Conservation (phyloP, 2,888 invertebrate species). For the Brachypalpus laphriformis region DNA sequence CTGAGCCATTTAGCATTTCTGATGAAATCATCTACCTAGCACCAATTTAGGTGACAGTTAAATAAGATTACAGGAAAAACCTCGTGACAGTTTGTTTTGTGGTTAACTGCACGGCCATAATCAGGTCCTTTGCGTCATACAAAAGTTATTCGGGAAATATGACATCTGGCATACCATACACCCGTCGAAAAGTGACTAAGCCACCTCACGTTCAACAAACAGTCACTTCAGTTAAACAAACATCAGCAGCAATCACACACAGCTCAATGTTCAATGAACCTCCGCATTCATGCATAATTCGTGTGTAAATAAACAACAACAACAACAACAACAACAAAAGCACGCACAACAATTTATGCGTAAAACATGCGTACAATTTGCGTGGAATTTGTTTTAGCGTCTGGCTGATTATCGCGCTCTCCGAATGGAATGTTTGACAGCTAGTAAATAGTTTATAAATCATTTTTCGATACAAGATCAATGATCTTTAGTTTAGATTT, state of each 20-base stretch:
- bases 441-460: neutral
- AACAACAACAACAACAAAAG: neutral
- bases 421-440: neutral
- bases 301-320: constrained; percentile 48
- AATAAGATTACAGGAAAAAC: neutral
- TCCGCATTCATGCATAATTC: constrained; percentile 53
- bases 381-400: constrained; percentile 54
- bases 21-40: neutral
- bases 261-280: constrained; percentile 66
- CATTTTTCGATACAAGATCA: constrained; percentile 28
- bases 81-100: neutral
- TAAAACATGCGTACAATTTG: constrained; percentile 59
- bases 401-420: constrained; percentile 12
- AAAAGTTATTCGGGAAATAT: neutral
- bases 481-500: constrained; percentile 35
- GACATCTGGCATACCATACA: constrained; percentile 27
- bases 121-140: neutral
- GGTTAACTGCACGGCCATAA: neutral
- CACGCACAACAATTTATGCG: constrained; percentile 42
- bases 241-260: constrained; percentile 4
- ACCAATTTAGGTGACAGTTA: neutral
- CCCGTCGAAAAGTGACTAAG: constrained; percentile 36
- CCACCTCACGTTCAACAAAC: constrained; percentile 34
- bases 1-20: neutral
- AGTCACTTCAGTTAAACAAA: constrained; percentile 44